phyloP scores from a whole-genome alignment of 2,888 invertebrate genomes.

The Agonum fuliginosum region DNA sequence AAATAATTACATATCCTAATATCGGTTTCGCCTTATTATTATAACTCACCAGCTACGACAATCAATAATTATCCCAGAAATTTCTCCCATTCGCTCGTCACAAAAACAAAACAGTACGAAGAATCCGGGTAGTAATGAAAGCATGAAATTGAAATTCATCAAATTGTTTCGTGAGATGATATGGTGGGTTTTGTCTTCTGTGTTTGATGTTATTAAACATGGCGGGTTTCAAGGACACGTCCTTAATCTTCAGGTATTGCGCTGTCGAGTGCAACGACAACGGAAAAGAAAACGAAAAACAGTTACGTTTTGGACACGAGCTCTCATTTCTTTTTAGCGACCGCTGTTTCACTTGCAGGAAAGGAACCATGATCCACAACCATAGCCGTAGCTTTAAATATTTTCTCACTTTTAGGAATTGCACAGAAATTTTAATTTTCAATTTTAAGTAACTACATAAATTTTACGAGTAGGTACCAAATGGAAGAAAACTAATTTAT shows the following conservation, averaged over 20 bases:
- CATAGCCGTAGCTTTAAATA: background rate
- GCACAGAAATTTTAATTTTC: background rate
- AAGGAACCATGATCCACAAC: background rate
- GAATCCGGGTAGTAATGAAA: constrained; percentile 39
- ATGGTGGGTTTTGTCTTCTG: too few species aligned
- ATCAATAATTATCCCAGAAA: constrained; percentile 23
- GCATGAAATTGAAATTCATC: constrained; percentile 48
- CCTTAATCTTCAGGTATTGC: constrained; percentile 33
- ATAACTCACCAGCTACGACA: background rate
- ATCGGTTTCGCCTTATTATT: background rate
- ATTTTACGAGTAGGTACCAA: too few species aligned
- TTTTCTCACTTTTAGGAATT: too few species aligned
- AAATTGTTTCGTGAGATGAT: constrained; percentile 20
- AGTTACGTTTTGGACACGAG: constrained; percentile 22
- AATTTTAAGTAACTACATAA: background rate
- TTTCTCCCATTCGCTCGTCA: constrained; percentile 9
- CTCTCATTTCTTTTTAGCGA: constrained; percentile 39
- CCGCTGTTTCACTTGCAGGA: constrained; percentile 34
- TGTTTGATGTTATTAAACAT: constrained; percentile 28
- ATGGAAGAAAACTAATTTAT: too few species aligned
- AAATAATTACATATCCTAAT: constrained; percentile 21
- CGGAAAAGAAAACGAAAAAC: constrained; percentile 43
- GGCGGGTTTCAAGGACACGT: constrained; percentile 46
- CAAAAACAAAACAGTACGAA: constrained; percentile 17
- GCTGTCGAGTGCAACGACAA: constrained; percentile 24